Percentiles rank a stretch among this genome's conserved stretches.
Evolutionary conservation across 2,797 vertebrate species (phyloP).

Genomic region (Gila robusta): DNA sequence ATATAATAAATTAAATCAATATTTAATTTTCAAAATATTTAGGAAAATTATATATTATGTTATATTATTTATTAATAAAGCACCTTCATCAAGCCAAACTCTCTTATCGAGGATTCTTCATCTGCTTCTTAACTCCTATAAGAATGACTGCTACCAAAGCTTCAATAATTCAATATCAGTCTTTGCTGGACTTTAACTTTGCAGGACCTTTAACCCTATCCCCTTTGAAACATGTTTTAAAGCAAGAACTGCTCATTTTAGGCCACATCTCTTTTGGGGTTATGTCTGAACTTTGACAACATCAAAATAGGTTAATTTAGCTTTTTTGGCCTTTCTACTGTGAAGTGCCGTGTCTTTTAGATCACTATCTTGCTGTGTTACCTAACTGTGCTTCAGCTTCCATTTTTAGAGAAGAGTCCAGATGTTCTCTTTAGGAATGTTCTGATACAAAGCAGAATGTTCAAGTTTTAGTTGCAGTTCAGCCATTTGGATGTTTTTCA

Average conservation of each 20-base stretch:
- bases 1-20: not conserved
- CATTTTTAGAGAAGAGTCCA: not conserved
- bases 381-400: not conserved
- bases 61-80: not conserved
- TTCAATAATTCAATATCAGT: not conserved
- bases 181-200: not conserved
- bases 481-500: not conserved
- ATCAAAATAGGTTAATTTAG: not conserved
- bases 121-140: not conserved
- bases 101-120: not conserved
- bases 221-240: not conserved
- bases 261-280: not conserved
- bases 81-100: not conserved
- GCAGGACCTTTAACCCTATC: not conserved
- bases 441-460: conserved; percentile 28
- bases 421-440: not conserved
- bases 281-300: not conserved
- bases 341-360: not conserved
- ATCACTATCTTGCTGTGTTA: not conserved
- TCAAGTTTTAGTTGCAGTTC: not conserved
- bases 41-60: not conserved
- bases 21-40: not conserved
- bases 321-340: not conserved
- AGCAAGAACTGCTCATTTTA: not conserved
- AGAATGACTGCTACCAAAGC: not conserved